Percentiles rank a stretch among this genome's conserved stretches.
Conservation (phyloP, 2,113 vertebrate genomes). For the Pterophyllum scalare region DNA sequence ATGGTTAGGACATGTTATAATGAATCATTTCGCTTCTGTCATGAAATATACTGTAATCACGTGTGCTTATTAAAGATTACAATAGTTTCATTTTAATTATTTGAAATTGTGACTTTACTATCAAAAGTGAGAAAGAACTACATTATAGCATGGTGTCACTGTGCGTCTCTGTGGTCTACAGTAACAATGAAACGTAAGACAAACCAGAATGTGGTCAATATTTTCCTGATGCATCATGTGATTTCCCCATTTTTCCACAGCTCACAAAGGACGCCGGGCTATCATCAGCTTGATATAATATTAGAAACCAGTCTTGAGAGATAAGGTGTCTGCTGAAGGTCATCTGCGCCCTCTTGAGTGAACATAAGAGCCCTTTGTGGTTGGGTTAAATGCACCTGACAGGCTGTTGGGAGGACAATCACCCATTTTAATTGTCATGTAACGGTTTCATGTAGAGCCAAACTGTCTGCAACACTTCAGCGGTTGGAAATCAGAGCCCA, state of each 20-base stretch:
- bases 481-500: slow-evolving; percentile 72
- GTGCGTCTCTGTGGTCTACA: background rate
- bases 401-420: slow-evolving; percentile 70
- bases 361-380: slow-evolving; percentile 80
- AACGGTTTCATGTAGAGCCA: slow-evolving; percentile 80
- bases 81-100: background rate
- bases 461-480: slow-evolving; percentile 80
- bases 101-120: background rate
- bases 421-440: slow-evolving; percentile 81
- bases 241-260: slow-evolving; percentile 70
- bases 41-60: background rate
- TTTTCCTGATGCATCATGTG: slow-evolving; percentile 70
- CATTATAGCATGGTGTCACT: background rate
- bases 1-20: background rate
- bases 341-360: slow-evolving; percentile 64
- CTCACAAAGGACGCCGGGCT: slow-evolving; percentile 37
- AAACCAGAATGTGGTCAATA: slow-evolving; percentile 59
- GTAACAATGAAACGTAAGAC: slow-evolving; percentile 49
- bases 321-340: slow-evolving; percentile 79
- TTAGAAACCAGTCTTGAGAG: slow-evolving; percentile 69
- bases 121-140: background rate
- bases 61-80: background rate
- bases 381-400: slow-evolving; percentile 78
- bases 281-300: slow-evolving; percentile 67
- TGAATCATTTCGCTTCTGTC: background rate